A percentile compares a stretch with the other conserved stretches of the same genome.
phyloP scores from a whole-genome alignment of 2,888 invertebrate genomes.

The Erynnis tages region DNA sequence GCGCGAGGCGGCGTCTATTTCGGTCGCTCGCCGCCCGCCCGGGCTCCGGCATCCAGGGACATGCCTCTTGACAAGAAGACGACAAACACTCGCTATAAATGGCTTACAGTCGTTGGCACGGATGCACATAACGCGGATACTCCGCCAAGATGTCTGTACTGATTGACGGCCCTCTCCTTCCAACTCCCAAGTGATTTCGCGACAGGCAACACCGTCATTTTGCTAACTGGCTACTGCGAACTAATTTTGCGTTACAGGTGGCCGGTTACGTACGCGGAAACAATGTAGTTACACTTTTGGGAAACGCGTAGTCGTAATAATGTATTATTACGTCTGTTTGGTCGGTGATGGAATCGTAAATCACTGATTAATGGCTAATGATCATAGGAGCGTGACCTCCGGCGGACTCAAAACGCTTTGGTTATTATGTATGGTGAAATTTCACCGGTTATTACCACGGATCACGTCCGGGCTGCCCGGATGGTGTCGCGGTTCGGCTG shows the following conservation, averaged over 20 bases:
- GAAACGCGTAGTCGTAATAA: conserved; percentile 60
- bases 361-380: conserved; percentile 62
- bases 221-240: conserved; percentile 38
- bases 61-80: conserved; percentile 73
- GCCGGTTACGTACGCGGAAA: conserved; percentile 22
- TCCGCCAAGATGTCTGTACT: conserved; percentile 18
- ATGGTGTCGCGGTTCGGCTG: conserved; percentile 72
- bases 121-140: conserved; percentile 34
- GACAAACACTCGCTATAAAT: conserved; percentile 76
- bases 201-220: conserved; percentile 27
- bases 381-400: conserved; percentile 70
- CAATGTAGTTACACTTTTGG: conserved; percentile 41
- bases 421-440: conserved; percentile 74
- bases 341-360: conserved; percentile 44
- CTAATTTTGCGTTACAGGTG: conserved; percentile 36
- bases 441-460: conserved; percentile 74
- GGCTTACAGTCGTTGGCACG: conserved; percentile 65
- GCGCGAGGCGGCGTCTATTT: conserved; percentile 73
- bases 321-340: conserved; percentile 34
- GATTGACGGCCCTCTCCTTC: conserved; percentile 21
- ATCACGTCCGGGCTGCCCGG: conserved; percentile 73
- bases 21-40: conserved; percentile 71
- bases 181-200: conserved; percentile 20
- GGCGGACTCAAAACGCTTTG: conserved; percentile 48
- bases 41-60: conserved; percentile 70